Evolutionary conservation across 2,797 vertebrate species (phyloP), one percentile per base, ranked within the genome.

Genomic region (Coregonus ussuriensis): DNA sequence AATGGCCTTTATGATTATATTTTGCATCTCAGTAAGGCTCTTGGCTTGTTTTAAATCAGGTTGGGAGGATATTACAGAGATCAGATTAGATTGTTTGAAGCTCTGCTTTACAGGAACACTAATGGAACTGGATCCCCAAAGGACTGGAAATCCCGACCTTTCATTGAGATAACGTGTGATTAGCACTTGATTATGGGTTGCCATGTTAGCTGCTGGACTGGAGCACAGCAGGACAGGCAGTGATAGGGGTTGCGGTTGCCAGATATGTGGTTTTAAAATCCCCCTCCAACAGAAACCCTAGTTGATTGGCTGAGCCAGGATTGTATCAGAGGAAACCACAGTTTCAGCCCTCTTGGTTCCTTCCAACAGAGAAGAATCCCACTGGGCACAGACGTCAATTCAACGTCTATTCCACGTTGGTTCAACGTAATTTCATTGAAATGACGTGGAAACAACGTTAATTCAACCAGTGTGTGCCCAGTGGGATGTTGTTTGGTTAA

Each of bases 261-360:
- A 86, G 83, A 87, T 76, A 75, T 82, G 76, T 84, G 82, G 83
- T 78, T 77, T n/a, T 74, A 83, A 89, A 89, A 86, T 80, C 59
- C 74, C 77, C n/a, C 1, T 31, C 79, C 82, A 82, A 83, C 81
- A 73, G 52, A 88, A 81, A 51, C 74, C 80, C 77, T 75, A 83
- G 79, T 84, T 82, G 72, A 89, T 81, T 84, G 77, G 75, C 86
- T 75, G 62, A 80, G 85, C 76, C 29, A 78, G 75, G 83, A 76
- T 72, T 63, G 65, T 35, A 80, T 83, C 63, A 74, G 53, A 51
- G 70, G 78, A 86, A 89, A 82, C 79, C 81, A 53, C 79, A 81
- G 71, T 82, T 74, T 63, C 56, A 71, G 56, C 47, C 54, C 72
- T 71, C 73, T 71, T 35, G 65, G 21, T 78, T 76, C 75, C 54